phyloP scores from a whole-genome alignment of 2,888 invertebrate species.

The Macroteleia sp. region DNA sequence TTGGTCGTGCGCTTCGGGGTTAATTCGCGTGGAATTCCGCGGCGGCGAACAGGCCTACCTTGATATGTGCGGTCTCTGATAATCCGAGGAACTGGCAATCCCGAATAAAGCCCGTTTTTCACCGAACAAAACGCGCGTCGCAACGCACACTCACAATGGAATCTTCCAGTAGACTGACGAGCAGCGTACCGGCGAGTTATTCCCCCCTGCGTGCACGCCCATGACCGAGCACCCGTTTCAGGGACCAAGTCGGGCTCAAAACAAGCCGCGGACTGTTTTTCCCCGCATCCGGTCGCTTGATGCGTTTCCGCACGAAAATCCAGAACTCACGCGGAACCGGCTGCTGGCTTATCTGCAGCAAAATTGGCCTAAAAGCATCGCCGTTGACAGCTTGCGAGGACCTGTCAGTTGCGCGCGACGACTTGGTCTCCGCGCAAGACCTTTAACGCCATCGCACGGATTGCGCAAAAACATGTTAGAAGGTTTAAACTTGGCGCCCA shows the following conservation, averaged over 20 bases:
- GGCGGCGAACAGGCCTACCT: constrained; percentile 28
- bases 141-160: constrained; percentile 82
- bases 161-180: constrained; percentile 82
- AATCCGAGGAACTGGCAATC: constrained; percentile 36
- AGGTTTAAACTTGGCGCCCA: no score
- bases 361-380: constrained; percentile 69
- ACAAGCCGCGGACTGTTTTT: neutral
- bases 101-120: constrained; percentile 32
- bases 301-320: neutral
- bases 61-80: constrained; percentile 36
- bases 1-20: constrained; percentile 2
- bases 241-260: constrained; percentile 11
- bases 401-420: constrained; percentile 36
- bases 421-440: neutral
- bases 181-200: constrained; percentile 80
- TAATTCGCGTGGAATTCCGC: constrained; percentile 12
- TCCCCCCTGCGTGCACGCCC: constrained; percentile 81
- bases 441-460: constrained; percentile 13
- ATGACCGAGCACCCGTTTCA: constrained; percentile 66
- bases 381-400: constrained; percentile 77
- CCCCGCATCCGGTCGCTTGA: neutral
- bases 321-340: constrained; percentile 10
- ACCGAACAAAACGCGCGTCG: constrained; percentile 73
- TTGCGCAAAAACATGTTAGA: no score
- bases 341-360: constrained; percentile 71